Evolutionary conservation across 2,113 vertebrate genomes (phyloP), one percentile per base, ranked within the genome.

Genomic region (Solea solea): DNA sequence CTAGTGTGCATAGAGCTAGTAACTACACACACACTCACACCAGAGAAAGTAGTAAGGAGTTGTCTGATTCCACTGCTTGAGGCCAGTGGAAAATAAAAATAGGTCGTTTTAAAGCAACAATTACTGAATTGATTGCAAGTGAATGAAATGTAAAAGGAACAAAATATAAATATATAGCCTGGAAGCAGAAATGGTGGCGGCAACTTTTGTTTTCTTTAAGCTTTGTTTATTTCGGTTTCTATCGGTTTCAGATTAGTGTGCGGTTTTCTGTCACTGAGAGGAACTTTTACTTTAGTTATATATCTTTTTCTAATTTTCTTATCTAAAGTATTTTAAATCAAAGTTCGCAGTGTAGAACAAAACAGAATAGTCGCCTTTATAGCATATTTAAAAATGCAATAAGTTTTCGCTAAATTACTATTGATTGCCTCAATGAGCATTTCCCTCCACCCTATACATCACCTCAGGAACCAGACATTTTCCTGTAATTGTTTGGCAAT

Each of bases 1-100:
- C 64, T 34, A 49, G 12, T 7, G 54, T 16, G 16, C 53, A 60
- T 28, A 46, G 21, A 4, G 25, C 34, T 21, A 21, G 21, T 21
- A 21, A 21, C 21, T 21, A 3, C 7, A 58, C 40, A 69, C 39
- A 51, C 8, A 51, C n/a, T 34, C 64, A 62, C 9, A 40, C 3
- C 71, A 61, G 9, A 58, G 2, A 8, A 14, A 39, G 15, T 55
- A 9, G 45, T 2, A 28, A 41, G 45, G 50, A 56, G 58, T 27
- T 74, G 50, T 84, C 60, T 82, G 55, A 86, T 82, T 63, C 50
- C 53, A 68, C 86, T 69, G 71, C 83, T 68, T 68, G 65, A 81
- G 78, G 76, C 75, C 69, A 62, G 66, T 72, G 3, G 25, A 50
- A 80, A 50, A 63, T 66, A 77, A 67, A 80, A 80, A 86, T 64